Percentiles rank a stretch among this genome's conserved stretches.
phyloP scores from a whole-genome alignment of 2,797 vertebrate genomes.

The Pempheris klunzingeri region DNA sequence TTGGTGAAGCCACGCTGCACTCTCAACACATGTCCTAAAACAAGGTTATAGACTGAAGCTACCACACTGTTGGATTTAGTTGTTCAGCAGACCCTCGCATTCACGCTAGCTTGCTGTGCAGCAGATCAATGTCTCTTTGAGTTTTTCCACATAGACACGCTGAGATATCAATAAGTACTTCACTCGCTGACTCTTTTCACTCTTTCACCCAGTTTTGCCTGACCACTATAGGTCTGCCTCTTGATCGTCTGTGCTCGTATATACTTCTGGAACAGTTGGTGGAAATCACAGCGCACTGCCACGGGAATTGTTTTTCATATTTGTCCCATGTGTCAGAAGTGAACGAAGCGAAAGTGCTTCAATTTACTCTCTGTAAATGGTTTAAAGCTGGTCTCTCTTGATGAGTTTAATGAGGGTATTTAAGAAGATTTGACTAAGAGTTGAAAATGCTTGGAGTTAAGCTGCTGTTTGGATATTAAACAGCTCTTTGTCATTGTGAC shows the following conservation, averaged over 20 bases:
- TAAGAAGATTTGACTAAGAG: slow-evolving; percentile 51
- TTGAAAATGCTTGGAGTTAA: slow-evolving; percentile 42
- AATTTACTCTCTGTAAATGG: slow-evolving; percentile 33
- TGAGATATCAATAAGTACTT: slow-evolving; percentile 66
- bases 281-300: slow-evolving; percentile 20
- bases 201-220: slow-evolving; percentile 34
- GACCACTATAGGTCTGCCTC: slow-evolving; percentile 13
- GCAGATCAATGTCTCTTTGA: slow-evolving; percentile 72
- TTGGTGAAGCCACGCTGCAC: slow-evolving; percentile 46
- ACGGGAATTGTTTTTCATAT: slow-evolving; percentile 24
- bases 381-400: slow-evolving; percentile 47
- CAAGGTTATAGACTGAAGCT: slow-evolving; percentile 66
- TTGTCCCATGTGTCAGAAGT: slow-evolving; percentile 12
- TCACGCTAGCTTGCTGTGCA: slow-evolving; percentile 67
- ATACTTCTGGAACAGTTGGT: slow-evolving; percentile 11
- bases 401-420: slow-evolving; percentile 50
- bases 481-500: slow-evolving; percentile 57
- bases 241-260: slow-evolving; percentile 33
- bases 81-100: slow-evolving; percentile 71
- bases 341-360: slow-evolving; percentile 40
- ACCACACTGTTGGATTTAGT: slow-evolving; percentile 62
- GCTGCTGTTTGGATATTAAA: slow-evolving; percentile 40
- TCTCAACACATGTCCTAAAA: slow-evolving; percentile 69
- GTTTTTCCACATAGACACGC: slow-evolving; percentile 62
- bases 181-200: slow-evolving; percentile 39